Base-by-base conservation (phyloP, 1,140 invertebrate species). In the Hirudo medicinalis region DNA sequence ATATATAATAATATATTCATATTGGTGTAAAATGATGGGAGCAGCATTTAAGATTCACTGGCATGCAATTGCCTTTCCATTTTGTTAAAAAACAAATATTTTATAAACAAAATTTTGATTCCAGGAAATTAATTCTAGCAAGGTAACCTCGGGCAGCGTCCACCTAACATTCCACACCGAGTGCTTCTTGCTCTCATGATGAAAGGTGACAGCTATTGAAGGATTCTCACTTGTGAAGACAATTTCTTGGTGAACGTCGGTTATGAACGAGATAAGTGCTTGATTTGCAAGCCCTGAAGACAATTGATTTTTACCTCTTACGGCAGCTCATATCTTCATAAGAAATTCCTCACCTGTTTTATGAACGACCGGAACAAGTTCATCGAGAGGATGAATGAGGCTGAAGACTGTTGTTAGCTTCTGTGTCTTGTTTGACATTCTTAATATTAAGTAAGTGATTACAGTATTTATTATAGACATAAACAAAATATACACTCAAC, bases 381-480 rank as follows among this genome's bases (percentile, higher is more conserved):
- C 92, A 82, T 94, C 89, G 43, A 94, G 82, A 0, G 91, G 91
- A 85, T 94, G 91, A 27, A 88, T 85, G 75, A 94, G 81, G 43
- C 90, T 91, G 82, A 91, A 94, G 60, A 90, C 83, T 1, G 87
- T 87, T 0, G 89, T 88, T 76, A 88, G 78, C 29, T 78, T 79
- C 19, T 71, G 54, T 76, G 67, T 36, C 79, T 25, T 53, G 43
- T 32, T 54, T 54, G 40, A n/a, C 25, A 20, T 54, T 43, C 25
- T 55, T 36, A 13, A 70, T 63, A 55, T 20, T 20, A 72, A 72
- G 19, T 2, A 76, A 19, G 2, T 22, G 6, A 60, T 19, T 17
- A 71, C 2, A 71, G 5, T 29, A 19, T n/a, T 32, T 27, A 25
- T 25, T 67, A 60, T 11, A 60, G 32, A 66, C 19, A 43, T n/a